Base-by-base conservation (phyloP, 2,113 vertebrate genomes). In the Tyrannus savana region DNA sequence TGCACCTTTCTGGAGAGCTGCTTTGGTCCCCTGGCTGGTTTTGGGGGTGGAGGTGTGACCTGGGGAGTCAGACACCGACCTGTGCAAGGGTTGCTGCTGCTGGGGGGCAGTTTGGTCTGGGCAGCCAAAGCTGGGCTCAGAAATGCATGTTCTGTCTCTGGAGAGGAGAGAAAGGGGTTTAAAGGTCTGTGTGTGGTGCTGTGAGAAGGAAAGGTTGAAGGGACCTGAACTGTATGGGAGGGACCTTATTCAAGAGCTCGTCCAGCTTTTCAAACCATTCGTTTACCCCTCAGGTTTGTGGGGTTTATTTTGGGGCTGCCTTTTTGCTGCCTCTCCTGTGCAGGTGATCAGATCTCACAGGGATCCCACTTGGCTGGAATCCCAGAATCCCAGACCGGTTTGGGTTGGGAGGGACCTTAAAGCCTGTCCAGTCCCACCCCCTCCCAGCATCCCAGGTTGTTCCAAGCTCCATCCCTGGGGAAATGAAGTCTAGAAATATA, bases 181-280 rank as follows among this genome's bases (percentile, higher is more conserved):
- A 5, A 56, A 58, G 24, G 27, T 58, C 33, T 71, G 7, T 52
- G 19, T 52, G 3, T 19, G 19, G 22, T 64, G 47, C 76, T 86
- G 83, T n/a, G 41, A 81, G n/a, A 76, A 22, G 37, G 21, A 2
- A 52, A 66, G 31, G 19, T 9, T 30, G 58, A 62, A 74, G 71
- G 33, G 1, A 0, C 0, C 1, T 33, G 62, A 64, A 14, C n/a
- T 62, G 17, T 31, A 3, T n/a, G n/a, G n/a, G n/a, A n/a, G n/a
- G n/a, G n/a, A n/a, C n/a, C n/a, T n/a, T 63, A 30, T 27, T 25
- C 19, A 23, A 42, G 42, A 58, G 12, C 3, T 23, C 35, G 14
- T 19, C 17, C 12, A 13, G 33, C 5, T 68, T 92, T 80, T 71
- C 13, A 9, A 41, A 39, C 19, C 13, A 2, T 58, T 76, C 49